Percentiles rank a stretch among this genome's conserved stretches.
These are phyloP conservation scores for Phasianus colchicus DNA, from an alignment of 2,113 vertebrate genomes.

Conservation along the genomic window DNA sequence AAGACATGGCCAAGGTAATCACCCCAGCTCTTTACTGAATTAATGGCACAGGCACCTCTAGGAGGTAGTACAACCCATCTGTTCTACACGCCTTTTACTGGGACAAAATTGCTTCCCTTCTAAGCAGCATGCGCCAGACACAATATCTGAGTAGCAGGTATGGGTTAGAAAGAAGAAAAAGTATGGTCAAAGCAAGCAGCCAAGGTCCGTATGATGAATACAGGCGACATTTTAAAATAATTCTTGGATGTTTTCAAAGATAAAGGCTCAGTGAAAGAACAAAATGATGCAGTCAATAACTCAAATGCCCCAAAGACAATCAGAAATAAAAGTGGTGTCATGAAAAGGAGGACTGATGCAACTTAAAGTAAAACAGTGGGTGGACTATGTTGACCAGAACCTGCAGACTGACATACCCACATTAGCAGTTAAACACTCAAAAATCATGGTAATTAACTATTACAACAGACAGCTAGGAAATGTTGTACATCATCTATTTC, in stretches of 20 bases:
- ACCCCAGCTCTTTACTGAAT: background rate
- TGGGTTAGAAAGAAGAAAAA: background rate
- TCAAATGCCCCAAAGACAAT: background rate
- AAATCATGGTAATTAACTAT: background rate
- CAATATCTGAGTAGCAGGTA: background rate
- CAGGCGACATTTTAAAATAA: background rate
- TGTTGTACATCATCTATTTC: background rate
- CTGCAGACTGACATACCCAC: background rate
- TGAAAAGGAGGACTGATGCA: background rate
- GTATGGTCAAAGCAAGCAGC: background rate
- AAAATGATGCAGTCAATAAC: background rate
- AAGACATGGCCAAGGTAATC: background rate
- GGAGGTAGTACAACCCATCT: background rate
- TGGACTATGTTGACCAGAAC: background rate
- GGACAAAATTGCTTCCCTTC: background rate
- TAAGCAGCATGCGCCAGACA: background rate
- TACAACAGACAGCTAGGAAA: background rate
- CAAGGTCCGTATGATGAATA: background rate
- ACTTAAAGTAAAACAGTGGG: background rate
- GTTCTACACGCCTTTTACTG: background rate
- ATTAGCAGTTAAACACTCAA: background rate
- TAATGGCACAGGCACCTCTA: background rate
- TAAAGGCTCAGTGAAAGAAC: background rate
- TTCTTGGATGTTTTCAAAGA: background rate
- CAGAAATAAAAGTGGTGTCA: background rate